These are phyloP conservation scores for Hypotaenidia philippensis DNA, from an alignment of 2,797 vertebrate species.

Conservation along the genomic window DNA sequence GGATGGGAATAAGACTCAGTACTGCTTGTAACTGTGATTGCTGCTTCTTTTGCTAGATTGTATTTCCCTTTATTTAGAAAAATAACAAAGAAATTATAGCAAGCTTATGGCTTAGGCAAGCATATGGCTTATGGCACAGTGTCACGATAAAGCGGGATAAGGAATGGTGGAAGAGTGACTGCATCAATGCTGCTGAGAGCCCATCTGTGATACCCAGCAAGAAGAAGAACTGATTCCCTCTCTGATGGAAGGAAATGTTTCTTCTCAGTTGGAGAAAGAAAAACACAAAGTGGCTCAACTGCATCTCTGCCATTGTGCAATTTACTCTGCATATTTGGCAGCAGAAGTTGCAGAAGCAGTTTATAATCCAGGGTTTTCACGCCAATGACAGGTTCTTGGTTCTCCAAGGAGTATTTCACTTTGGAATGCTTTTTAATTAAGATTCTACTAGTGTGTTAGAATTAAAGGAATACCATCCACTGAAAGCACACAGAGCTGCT, in stretches of 20 bases:
- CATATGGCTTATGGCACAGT: no score
- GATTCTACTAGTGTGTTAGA: background rate
- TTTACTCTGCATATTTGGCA: constrained; percentile 71
- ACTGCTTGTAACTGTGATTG: background rate
- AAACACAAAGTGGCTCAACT: constrained; percentile 43
- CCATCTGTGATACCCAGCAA: background rate
- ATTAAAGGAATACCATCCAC: constrained; percentile 20
- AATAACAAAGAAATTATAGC: background rate
- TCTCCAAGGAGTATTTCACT: constrained; percentile 25
- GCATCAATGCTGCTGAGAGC: background rate
- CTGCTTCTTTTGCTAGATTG: background rate
- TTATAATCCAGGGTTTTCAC: constrained; percentile 59
- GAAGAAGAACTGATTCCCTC: constrained; percentile 45
- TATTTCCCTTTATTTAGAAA: background rate
- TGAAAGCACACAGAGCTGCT: background rate
- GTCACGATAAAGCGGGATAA: background rate
- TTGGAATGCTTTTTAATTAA: constrained; percentile 53
- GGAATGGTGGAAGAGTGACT: background rate
- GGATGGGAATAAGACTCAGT: background rate
- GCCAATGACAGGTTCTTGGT: constrained; percentile 65
- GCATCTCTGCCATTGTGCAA: constrained; percentile 66
- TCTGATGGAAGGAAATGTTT: constrained; percentile 28
- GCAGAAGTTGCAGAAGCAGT: constrained; percentile 67
- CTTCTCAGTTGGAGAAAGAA: constrained; percentile 56
- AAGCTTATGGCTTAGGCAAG: constrained; percentile 20